A percentile compares a stretch with the other conserved stretches of the same genome.
phyloP scores from a whole-genome alignment of 2,797 vertebrate species.

The Oryzias sinensis region DNA sequence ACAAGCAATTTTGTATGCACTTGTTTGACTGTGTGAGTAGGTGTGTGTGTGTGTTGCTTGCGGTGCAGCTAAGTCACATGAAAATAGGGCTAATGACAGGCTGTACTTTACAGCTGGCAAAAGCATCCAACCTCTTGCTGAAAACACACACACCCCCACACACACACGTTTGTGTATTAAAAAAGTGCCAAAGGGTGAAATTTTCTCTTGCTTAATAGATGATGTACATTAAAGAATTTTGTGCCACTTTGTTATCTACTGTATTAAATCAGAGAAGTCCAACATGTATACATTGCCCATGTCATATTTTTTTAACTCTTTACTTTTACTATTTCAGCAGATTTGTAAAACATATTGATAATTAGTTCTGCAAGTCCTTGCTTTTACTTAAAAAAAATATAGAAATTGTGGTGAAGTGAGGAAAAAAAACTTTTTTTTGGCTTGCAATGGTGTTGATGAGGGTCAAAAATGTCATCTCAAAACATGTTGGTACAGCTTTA shows the following conservation, averaged over 20 bases:
- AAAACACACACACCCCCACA: slow-evolving; percentile 6
- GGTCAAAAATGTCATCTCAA: no score
- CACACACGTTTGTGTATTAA: slow-evolving; percentile 24
- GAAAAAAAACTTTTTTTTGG: no score
- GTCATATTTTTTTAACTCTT: no score
- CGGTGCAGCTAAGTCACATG: slow-evolving; percentile 71
- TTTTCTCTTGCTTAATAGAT: slow-evolving; percentile 19
- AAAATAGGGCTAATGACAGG: slow-evolving; percentile 69
- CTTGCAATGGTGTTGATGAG: no score
- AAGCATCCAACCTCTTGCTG: slow-evolving; percentile 42
- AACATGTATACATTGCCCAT: no score
- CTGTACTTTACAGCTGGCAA: slow-evolving; percentile 66
- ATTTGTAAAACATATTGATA: no score
- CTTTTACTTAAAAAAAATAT: no score
- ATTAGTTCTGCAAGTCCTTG: no score
- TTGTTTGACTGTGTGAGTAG: slow-evolving; percentile 42
- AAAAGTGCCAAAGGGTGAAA: slow-evolving; percentile 23
- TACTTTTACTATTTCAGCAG: no score
- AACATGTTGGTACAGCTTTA: no score
- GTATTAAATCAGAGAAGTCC: neutral
- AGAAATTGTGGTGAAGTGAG: no score
- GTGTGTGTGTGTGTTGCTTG: slow-evolving; percentile 41
- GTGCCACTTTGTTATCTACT: neutral
- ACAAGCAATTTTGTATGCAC: slow-evolving; percentile 55
- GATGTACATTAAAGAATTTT: slow-evolving; percentile 12